Percentiles rank a stretch among this genome's conserved stretches.
These are phyloP conservation scores for Falcunculus frontatus DNA, from an alignment of 2,113 vertebrate species.

Conservation along the genomic window DNA sequence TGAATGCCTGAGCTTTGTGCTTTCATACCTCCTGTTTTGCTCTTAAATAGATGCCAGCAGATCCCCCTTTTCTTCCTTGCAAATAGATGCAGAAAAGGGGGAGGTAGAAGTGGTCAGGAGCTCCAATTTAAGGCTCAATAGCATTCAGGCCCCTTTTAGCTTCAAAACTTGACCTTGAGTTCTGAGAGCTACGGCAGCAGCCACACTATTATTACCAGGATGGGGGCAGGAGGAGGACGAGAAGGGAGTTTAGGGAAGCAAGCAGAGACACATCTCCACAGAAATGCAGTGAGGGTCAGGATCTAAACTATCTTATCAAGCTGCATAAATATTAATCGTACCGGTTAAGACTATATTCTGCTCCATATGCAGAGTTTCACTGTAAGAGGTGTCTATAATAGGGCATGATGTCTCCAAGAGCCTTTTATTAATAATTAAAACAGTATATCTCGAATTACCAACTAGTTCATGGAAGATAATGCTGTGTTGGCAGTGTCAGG, in stretches of 20 bases:
- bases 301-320: constrained; percentile 51
- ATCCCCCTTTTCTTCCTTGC: neutral
- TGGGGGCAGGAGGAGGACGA: neutral
- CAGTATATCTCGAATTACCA: constrained; percentile 46
- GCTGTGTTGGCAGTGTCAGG: constrained; percentile 36
- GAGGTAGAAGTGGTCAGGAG: neutral
- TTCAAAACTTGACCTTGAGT: constrained; percentile 16
- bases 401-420: constrained; percentile 42
- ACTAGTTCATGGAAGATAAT: constrained; percentile 26
- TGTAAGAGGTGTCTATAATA: constrained; percentile 52
- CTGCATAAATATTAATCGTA: constrained; percentile 68
- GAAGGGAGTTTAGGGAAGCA: neutral
- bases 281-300: neutral
- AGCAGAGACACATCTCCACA: neutral
- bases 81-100: neutral
- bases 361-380: constrained; percentile 44
- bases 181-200: neutral
- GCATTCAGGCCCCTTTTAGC: neutral
- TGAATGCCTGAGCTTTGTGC: neutral
- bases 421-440: constrained; percentile 72
- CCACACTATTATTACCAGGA: neutral
- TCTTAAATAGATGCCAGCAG: constrained; percentile 1
- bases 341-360: constrained; percentile 44
- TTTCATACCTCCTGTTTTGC: neutral
- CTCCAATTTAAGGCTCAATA: neutral